Evolutionary conservation across 2,888 invertebrate genomes (phyloP), one percentile per base, ranked within the genome.

Genomic region (Trichacis sp.): DNA sequence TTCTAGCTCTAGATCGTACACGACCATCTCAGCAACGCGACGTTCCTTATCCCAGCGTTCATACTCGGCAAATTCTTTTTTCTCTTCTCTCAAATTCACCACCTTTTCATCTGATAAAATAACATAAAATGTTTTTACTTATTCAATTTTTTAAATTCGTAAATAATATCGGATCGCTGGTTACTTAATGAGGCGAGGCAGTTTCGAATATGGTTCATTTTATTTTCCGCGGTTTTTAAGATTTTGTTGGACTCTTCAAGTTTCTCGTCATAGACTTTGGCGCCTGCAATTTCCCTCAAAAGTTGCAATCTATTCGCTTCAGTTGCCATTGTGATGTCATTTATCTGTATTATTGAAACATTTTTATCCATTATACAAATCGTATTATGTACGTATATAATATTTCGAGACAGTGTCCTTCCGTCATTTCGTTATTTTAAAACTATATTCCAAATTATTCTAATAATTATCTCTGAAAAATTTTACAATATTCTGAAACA

Each of bases 261-360:
- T 51, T 98, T 89, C 82, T 99, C 99, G 85, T 99, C 99, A 82
- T 98, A 99, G 0, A 99, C 98, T 71, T 96, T 87, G 0, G 96
- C 96, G 2, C 98, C 98, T 15, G 98, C 98, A 11, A 98, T 98
- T 88, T 99, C 98, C 70, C 97, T 87, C 11, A 99, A 86, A 42
- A 99, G 86, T 84, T 98, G 98, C 70, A 99, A 85, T 61, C 99
- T 89, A 76, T 98, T 97, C 0, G 97, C 95, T 86, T 99, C 99
- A 1, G 98, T 97, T 1, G 99, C 97, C 17, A 98, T 96, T 2
- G 99, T 99, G 96, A 99, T 97, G 90, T 99, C 98, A 85, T 98
- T 98, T 76, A 99, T 99, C 93, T 95, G 36, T n/a, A 24, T 5
- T 24, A 24, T 77, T n/a, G n/a, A n/a, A n/a, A n/a, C n/a, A n/a